Evolutionary conservation across 2,797 vertebrate species (phyloP), one percentile per base, ranked within the genome.

Genomic region (Bradypus variegatus): DNA sequence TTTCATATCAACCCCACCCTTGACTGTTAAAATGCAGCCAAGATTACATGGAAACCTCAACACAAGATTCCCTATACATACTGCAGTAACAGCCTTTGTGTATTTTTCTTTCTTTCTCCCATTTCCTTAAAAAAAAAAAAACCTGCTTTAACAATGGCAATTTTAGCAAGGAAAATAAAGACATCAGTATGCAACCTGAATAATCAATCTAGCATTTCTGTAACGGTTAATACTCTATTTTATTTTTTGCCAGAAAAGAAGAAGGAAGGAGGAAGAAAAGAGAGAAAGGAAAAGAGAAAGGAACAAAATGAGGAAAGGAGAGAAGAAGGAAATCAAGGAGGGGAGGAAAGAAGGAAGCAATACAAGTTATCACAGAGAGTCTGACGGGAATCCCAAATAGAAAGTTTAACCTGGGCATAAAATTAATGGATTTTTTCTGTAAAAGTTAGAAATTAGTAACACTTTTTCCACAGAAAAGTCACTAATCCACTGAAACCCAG

Each of bases 401-500:
- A 93, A 94, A 87, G 27, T 45, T 93, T 72, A 91, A 92, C 27
- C 86, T 83, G 2, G 25, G 6, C 33, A 90, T 94, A 69, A 77
- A 91, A 62, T 64, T 4, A n/a, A 48, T 60, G 69, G 36, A 29
- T 91, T 48, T 87, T 93, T 41, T 67, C 85, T 60, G 36, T 4
- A 79, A 91, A 82, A 33, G 21, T 86, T 81, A 91, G 86, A 96
- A 95, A 93, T 87, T 72, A 95, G 60, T 58, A 95, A 50, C 11
- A 70, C 36, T 89, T 64, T 87, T 95, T 85, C 81, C 77, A 95
- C 4, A 83, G 86, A 93, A 96, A 95, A 94, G 31, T 60, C 41
- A 91, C 75, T 31, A 90, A 87, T 18, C 25, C 23, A 29, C 6
- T 64, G 65, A 93, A 90, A 93, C 69, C 29, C 55, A 75, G 60